Evolutionary conservation across 2,797 vertebrate species (phyloP).

Genomic region (Hippoglossus hippoglossus): DNA sequence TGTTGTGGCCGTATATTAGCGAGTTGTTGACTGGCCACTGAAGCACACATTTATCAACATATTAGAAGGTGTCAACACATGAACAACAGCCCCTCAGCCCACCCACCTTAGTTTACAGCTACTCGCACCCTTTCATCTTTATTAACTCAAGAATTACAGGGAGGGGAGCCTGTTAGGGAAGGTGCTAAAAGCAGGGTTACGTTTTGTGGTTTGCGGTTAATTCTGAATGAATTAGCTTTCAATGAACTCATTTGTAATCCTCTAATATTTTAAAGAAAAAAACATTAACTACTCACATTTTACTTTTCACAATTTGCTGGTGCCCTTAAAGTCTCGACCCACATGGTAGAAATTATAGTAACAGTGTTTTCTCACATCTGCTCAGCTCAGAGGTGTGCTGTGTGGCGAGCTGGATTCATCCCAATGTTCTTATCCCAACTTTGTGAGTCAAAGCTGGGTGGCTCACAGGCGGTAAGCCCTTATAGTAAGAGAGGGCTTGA

Average conservation of each 20-base stretch:
- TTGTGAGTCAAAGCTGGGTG: slow-evolving; percentile 52
- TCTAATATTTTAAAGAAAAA: slow-evolving; percentile 5
- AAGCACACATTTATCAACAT: slow-evolving; percentile 83
- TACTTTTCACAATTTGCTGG: not conserved
- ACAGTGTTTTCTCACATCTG: no score
- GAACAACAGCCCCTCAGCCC: slow-evolving; percentile 65
- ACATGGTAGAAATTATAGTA: no score
- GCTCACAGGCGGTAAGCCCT: slow-evolving; percentile 53
- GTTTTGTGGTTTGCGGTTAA: slow-evolving; percentile 33
- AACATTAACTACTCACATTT: slow-evolving; percentile 1
- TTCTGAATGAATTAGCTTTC: slow-evolving; percentile 14
- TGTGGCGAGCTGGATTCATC: slow-evolving; percentile 39
- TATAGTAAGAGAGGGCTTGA: slow-evolving; percentile 41
- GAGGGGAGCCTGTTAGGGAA: slow-evolving; percentile 11
- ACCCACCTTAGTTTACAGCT: slow-evolving; percentile 52
- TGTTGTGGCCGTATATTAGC: slow-evolving; percentile 77
- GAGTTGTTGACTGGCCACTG: slow-evolving; percentile 82
- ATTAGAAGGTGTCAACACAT: slow-evolving; percentile 82
- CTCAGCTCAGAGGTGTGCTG: slow-evolving; percentile 20
- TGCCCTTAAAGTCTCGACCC: no score
- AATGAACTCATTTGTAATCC: slow-evolving; percentile 24
- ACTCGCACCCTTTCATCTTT: slow-evolving; percentile 39
- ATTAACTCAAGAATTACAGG: slow-evolving; percentile 43
- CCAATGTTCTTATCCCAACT: slow-evolving; percentile 46
- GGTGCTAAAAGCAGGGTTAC: slow-evolving; percentile 5